Percentiles rank a stretch among this genome's conserved stretches.
Evolutionary conservation across 2,797 vertebrate species (phyloP).

Genomic region (Macropodus opercularis): DNA sequence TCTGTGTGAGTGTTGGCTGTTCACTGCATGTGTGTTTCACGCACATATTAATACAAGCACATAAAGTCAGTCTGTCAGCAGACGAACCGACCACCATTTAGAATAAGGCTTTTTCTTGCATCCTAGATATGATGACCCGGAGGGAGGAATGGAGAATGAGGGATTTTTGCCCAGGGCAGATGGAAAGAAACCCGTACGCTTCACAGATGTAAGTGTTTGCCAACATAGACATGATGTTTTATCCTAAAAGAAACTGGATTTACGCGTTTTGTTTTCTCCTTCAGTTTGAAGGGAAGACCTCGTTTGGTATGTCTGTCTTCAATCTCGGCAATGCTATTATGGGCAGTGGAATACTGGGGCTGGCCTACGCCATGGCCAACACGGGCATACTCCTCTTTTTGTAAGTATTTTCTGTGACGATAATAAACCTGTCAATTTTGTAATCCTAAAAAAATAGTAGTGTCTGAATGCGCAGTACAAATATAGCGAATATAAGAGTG

Average conservation of each 20-base stretch:
- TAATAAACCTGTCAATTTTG: too few relatives aligned
- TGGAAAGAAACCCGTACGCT: conserved; percentile 87
- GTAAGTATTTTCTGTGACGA: too few relatives aligned
- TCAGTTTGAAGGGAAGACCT: conserved; percentile 98
- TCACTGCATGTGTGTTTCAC: conserved; percentile 2
- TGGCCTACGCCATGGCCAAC: conserved; percentile 98
- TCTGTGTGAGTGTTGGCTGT: conserved; percentile 29
- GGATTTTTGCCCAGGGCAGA: conserved; percentile 86
- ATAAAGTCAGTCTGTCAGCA: not conserved
- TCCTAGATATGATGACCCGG: conserved; percentile 86
- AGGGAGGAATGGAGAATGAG: conserved; percentile 82
- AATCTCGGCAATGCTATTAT: conserved; percentile 99
- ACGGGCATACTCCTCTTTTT: conserved; percentile 94
- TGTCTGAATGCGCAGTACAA: too few relatives aligned
- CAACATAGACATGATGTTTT: not conserved
- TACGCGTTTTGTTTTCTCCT: conserved; percentile 5
- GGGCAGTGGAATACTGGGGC: conserved; percentile 97
- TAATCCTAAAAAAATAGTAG: too few relatives aligned
- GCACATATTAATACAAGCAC: not conserved
- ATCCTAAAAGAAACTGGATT: not conserved
- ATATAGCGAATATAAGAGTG: too few relatives aligned
- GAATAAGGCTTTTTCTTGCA: conserved; percentile 7
- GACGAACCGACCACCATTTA: too few relatives aligned
- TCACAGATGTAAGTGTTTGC: conserved; percentile 89
- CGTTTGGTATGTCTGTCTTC: conserved; percentile 98